Conservation (phyloP, 2,113 vertebrate species). For the Gadus macrocephalus region DNA sequence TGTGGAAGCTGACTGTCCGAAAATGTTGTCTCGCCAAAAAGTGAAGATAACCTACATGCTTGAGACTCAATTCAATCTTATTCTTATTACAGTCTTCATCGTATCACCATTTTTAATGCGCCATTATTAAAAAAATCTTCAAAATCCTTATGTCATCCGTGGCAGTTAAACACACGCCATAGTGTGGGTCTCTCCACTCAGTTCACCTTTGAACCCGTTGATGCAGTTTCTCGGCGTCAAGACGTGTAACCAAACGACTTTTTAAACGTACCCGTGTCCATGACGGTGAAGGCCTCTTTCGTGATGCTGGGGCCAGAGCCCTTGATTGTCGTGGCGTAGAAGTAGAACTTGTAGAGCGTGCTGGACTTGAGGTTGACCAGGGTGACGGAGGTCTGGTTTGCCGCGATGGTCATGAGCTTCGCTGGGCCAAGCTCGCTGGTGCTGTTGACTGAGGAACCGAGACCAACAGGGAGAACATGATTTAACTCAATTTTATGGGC, state of each 20-base stretch:
- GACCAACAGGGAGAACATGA: neutral
- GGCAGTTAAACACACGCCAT: too few species aligned
- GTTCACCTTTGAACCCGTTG: too few species aligned
- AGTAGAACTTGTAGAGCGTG: conserved; percentile 90
- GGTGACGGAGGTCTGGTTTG: conserved; percentile 84
- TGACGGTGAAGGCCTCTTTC: conserved; percentile 81
- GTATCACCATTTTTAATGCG: too few species aligned
- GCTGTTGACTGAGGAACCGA: conserved; percentile 75
- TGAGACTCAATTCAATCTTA: too few species aligned
- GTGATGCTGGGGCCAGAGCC: conserved; percentile 82
- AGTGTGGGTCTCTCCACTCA: too few species aligned
- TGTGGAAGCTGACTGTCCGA: too few species aligned
- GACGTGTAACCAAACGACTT: neutral
- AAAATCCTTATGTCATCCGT: too few species aligned
- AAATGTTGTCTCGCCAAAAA: too few species aligned
- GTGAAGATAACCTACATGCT: too few species aligned
- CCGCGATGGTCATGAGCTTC: conserved; percentile 74
- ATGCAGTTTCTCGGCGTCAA: neutral
- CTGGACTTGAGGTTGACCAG: conserved; percentile 85
- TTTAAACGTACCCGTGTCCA: conserved; percentile 87
- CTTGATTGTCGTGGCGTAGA: conserved; percentile 83
- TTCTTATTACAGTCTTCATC: too few species aligned
- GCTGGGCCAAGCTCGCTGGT: conserved; percentile 83
- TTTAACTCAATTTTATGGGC: neutral
- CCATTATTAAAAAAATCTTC: too few species aligned